Evolutionary conservation across 2,797 vertebrate species (phyloP).

Genomic region (Gila robusta): DNA sequence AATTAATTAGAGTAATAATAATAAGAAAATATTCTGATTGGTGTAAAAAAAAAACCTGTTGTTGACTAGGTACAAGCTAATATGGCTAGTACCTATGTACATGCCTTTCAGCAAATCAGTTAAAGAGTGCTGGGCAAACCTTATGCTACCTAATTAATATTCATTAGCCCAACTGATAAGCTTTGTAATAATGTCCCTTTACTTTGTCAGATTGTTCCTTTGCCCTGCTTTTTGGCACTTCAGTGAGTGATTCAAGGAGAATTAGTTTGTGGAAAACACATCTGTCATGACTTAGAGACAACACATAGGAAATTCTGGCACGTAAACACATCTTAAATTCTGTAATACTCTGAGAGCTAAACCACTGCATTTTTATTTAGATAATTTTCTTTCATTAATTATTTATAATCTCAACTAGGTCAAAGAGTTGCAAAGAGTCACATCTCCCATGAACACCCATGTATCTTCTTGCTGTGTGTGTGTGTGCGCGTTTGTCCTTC

Average conservation of each 20-base stretch:
- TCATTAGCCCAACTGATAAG: neutral
- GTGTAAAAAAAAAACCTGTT: neutral
- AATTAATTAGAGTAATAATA: neutral
- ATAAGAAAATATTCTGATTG: neutral
- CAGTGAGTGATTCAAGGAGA: neutral
- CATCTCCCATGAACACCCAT: slow-evolving; percentile 49
- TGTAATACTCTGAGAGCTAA: slow-evolving; percentile 43
- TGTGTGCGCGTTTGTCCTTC: slow-evolving; percentile 56
- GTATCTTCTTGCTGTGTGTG: slow-evolving; percentile 34
- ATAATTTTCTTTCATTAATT: slow-evolving; percentile 40
- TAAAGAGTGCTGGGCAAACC: neutral
- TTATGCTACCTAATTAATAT: slow-evolving; percentile 5
- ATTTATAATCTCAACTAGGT: slow-evolving; percentile 48
- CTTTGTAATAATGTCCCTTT: neutral
- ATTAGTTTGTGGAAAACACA: slow-evolving; percentile 7
- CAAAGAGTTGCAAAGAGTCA: slow-evolving; percentile 42
- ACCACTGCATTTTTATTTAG: slow-evolving; percentile 27
- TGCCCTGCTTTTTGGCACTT: neutral
- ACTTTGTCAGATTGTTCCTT: neutral
- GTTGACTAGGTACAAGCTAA: neutral
- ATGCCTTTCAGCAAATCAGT: neutral
- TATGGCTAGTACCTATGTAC: neutral
- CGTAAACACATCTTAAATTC: neutral
- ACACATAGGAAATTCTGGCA: neutral
- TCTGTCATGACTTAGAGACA: slow-evolving; percentile 10